Evolutionary conservation across 2,888 invertebrate genomes (phyloP).

Genomic region (Rotaria sp.): DNA sequence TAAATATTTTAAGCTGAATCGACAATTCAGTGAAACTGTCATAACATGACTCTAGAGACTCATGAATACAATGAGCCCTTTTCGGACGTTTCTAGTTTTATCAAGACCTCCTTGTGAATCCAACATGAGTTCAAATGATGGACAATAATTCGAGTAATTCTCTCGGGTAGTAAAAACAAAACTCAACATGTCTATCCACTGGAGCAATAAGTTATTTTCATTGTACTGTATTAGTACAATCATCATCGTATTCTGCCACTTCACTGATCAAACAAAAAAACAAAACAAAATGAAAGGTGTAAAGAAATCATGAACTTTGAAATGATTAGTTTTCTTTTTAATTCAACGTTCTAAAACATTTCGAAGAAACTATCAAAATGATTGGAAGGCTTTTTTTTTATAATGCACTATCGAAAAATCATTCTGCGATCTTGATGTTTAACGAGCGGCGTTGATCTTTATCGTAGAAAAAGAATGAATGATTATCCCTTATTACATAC

Average conservation of each 20-base stretch:
- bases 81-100: too few relatives aligned
- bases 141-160: too few relatives aligned
- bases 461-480: background rate
- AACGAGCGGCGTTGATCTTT: background rate
- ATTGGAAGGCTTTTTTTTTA: background rate
- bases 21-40: too few relatives aligned
- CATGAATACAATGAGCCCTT: too few relatives aligned
- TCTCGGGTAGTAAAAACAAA: too few relatives aligned
- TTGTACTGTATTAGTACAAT: background rate
- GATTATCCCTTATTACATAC: conserved; percentile 5
- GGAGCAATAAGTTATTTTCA: background rate
- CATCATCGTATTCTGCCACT: background rate
- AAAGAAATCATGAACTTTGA: background rate
- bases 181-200: background rate
- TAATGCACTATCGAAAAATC: background rate
- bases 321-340: too few relatives aligned
- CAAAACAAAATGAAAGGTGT: background rate
- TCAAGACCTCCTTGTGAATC: too few relatives aligned
- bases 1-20: too few relatives aligned
- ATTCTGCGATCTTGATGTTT: background rate
- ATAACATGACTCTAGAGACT: too few relatives aligned
- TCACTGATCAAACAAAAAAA: background rate
- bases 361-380: too few relatives aligned
- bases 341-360: too few relatives aligned
- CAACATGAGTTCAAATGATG: too few relatives aligned